These are phyloP conservation scores for Gymnoscopelus braueri DNA, from an alignment of 2,797 vertebrate species.

Conservation along the genomic window DNA sequence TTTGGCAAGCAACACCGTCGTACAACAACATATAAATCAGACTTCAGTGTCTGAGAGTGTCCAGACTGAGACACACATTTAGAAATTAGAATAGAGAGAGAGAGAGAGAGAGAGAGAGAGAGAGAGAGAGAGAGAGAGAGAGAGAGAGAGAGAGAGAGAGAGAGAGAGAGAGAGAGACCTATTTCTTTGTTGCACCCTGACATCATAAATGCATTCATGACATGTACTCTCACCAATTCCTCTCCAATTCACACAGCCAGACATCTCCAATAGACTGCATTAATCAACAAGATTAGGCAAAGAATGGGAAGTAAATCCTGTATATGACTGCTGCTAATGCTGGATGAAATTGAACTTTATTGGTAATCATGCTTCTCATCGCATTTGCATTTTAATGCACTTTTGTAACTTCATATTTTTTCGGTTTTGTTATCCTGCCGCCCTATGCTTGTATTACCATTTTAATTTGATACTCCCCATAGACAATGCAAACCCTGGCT, in stretches of 20 bases:
- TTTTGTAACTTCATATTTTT: neutral
- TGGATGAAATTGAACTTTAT: slow-evolving; percentile 25
- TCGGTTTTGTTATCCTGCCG: neutral
- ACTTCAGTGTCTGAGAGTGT: no score
- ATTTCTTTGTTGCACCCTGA: no score
- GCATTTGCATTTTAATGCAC: slow-evolving; percentile 47
- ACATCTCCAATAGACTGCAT: slow-evolving; percentile 21
- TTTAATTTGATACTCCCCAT: slow-evolving; percentile 39
- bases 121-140: no score
- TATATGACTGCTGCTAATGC: slow-evolving; percentile 16
- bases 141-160: no score
- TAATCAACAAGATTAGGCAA: slow-evolving; percentile 30
- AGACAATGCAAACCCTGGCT: slow-evolving; percentile 14
- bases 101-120: no score
- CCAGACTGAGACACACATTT: no score
- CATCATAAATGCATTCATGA: neutral
- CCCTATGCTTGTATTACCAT: slow-evolving; percentile 16
- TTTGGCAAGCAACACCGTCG: no score
- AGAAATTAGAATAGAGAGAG: no score
- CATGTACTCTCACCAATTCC: neutral
- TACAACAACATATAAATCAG: no score
- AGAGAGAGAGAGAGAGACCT: no score
- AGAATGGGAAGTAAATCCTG: neutral
- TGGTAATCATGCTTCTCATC: slow-evolving; percentile 39
- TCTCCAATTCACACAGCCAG: neutral